phyloP scores from a whole-genome alignment of 92 coral and sea anemone species.

The Epizoanthus rinbou region DNA sequence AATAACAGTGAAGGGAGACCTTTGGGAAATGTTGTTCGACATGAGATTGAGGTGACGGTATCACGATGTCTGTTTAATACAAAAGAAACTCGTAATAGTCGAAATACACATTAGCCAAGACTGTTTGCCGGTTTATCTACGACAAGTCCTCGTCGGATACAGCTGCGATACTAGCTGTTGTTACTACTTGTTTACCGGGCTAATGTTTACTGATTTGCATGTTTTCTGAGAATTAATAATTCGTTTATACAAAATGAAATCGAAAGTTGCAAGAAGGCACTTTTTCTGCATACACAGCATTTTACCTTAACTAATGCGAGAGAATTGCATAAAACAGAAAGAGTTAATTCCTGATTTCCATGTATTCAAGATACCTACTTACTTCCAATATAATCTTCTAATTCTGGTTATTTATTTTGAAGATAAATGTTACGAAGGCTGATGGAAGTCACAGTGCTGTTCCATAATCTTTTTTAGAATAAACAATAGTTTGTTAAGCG shows the following conservation, averaged over 20 bases:
- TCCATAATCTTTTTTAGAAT: background rate
- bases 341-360: background rate
- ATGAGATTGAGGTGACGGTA: background rate
- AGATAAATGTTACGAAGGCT: too few species aligned
- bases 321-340: background rate
- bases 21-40: conserved; percentile 6
- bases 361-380: background rate
- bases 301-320: background rate
- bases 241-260: conserved; percentile 22
- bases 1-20: background rate
- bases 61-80: background rate
- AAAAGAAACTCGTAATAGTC: conserved; percentile 3
- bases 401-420: too few species aligned
- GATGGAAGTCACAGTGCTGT: background rate
- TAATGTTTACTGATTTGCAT: background rate
- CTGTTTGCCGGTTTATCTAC: background rate
- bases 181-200: background rate
- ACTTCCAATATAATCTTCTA: too few species aligned
- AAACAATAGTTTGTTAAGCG: too few species aligned
- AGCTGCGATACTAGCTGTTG: background rate
- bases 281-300: background rate
- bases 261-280: background rate
- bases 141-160: background rate
- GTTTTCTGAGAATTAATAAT: conserved; percentile 8
- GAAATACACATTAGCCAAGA: background rate